phyloP scores from a whole-genome alignment of 2,797 vertebrate genomes.

The Argentina silus region DNA sequence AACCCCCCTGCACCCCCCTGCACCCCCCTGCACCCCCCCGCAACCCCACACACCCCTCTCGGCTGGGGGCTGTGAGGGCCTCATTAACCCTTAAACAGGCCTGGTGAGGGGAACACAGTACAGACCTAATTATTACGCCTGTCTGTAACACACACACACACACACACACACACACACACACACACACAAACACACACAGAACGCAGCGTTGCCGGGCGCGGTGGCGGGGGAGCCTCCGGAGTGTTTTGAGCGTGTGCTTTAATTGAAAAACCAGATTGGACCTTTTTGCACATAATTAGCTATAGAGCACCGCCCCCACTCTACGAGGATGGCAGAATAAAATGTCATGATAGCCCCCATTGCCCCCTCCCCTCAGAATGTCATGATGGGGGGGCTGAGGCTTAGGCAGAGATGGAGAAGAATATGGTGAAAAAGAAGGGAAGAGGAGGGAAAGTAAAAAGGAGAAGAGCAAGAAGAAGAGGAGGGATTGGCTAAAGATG shows the following conservation, averaged over 20 bases:
- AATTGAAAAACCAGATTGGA: conserved; percentile 3
- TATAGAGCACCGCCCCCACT: not conserved
- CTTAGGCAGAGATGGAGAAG: conserved; percentile 65
- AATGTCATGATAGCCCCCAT: no score
- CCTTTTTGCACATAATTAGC: not conserved
- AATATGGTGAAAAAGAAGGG: conserved; percentile 47
- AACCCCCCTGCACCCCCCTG: conserved; percentile 57
- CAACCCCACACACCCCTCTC: conserved; percentile 79
- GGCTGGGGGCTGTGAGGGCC: not conserved
- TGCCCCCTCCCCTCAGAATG: not conserved
- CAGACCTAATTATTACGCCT: not conserved
- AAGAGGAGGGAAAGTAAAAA: conserved; percentile 20
- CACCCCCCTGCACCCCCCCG: conserved; percentile 49
- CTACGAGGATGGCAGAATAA: no score
- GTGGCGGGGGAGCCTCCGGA: not conserved
- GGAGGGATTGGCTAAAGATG: conserved; percentile 81
- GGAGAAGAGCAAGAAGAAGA: conserved; percentile 79
- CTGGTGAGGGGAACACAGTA: not conserved
- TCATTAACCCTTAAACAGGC: conserved; percentile 18
- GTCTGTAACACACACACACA: not conserved
- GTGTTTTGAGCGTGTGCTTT: conserved; percentile 43
- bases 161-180: not conserved
- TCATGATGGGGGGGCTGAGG: conserved; percentile 56
- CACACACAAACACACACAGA: not conserved
- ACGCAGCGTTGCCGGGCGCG: no score